Evolutionary conservation across 2,113 vertebrate species (phyloP).

Genomic region (Catharus minimus): DNA sequence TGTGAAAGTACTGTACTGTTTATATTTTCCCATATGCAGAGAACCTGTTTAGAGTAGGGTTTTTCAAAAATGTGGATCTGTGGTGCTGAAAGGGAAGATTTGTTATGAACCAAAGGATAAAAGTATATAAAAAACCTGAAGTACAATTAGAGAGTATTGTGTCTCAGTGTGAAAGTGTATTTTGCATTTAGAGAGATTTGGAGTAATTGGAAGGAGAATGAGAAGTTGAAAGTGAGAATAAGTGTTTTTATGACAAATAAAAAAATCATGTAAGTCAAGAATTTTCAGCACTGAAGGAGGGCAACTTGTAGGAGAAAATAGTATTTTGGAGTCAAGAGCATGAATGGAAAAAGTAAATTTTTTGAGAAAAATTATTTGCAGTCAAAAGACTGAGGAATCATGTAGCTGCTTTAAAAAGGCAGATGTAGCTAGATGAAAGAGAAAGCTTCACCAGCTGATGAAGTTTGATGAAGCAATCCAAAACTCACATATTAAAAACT

Average conservation of each 20-base stretch:
- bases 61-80: background rate
- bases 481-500: background rate
- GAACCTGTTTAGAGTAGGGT: accelerated
- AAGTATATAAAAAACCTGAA: background rate
- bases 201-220: background rate
- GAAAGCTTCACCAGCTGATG: background rate
- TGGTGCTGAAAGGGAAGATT: background rate
- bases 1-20: background rate
- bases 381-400: background rate
- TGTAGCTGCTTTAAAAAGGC: background rate
- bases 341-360: background rate
- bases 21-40: background rate
- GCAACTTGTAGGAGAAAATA: background rate
- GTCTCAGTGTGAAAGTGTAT: background rate
- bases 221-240: background rate
- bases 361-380: background rate
- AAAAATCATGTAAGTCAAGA: background rate
- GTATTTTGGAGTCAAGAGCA: background rate
- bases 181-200: background rate
- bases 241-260: background rate
- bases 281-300: background rate
- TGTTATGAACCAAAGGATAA: background rate
- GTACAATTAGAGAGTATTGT: background rate
- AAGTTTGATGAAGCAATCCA: background rate
- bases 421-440: background rate